A percentile compares a stretch with the other conserved stretches of the same genome.
These are phyloP conservation scores for Drosophila anomalata DNA, from an alignment of 2,888 invertebrate genomes.

Conservation along the genomic window DNA sequence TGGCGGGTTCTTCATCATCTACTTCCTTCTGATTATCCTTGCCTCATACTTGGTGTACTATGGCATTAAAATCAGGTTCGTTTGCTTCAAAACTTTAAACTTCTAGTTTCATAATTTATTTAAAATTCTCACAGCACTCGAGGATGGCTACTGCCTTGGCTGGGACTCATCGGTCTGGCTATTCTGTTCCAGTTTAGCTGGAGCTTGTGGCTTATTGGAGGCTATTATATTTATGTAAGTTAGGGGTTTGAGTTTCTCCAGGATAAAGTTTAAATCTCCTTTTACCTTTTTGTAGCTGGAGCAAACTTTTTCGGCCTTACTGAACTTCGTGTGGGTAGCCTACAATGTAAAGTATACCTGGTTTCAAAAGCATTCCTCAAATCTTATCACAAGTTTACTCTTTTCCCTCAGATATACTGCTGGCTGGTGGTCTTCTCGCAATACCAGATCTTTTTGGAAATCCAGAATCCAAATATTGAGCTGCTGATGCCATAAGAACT, in stretches of 20 bases:
- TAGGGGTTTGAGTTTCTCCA: background rate
- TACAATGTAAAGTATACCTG: constrained; percentile 88
- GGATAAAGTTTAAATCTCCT: background rate
- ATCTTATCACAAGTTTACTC: constrained; percentile 50
- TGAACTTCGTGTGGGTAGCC: constrained; percentile 92
- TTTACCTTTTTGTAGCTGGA: constrained; percentile 86
- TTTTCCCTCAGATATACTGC: constrained; percentile 89
- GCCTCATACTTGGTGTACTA: constrained; percentile 84
- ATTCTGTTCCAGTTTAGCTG: constrained; percentile 91
- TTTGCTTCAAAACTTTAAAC: accelerated
- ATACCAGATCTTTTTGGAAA: constrained; percentile 90
- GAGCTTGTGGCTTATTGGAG: constrained; percentile 93
- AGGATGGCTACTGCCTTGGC: constrained; percentile 93
- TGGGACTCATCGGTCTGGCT: constrained; percentile 88
- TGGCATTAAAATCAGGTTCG: constrained; percentile 82
- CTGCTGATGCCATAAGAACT: constrained; percentile 84
- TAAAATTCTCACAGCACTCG: constrained; percentile 86
- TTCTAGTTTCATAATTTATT: background rate
- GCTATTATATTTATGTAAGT: constrained; percentile 96
- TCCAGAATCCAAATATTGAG: constrained; percentile 95
- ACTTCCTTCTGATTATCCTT: constrained; percentile 84
- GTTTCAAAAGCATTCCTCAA: background rate
- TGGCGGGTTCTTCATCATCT: constrained; percentile 85
- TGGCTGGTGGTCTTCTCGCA: constrained; percentile 94
- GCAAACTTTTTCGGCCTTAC: constrained; percentile 89